Base-by-base conservation (phyloP, 2,113 vertebrate genomes). In the Mellivora capensis region DNA sequence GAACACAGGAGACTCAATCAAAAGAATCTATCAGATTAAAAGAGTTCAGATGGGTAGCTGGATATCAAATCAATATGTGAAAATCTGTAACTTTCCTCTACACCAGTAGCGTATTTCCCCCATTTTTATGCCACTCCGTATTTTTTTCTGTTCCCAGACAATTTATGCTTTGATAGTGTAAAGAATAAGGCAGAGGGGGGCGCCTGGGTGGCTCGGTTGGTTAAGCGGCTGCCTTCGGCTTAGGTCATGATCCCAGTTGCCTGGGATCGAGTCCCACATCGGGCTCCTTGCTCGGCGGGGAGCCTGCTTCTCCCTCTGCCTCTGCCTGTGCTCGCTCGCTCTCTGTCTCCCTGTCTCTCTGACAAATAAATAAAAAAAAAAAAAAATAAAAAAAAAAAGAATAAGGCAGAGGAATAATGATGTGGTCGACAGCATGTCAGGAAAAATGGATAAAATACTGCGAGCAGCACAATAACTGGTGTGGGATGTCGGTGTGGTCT, bases 401-500 rank as follows among this genome's bases (percentile, higher is more conserved):
- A 59, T 37, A 76, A 42, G 31, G 25, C 34, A 54, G 52, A 80
- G 37, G 76, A 83, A 72, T 37, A 86, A 84, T 76, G 34, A 76
- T 1, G 6, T 0, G 2, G 31, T 59, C 34, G 17, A 52, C 3
- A 54, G 37, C 0, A 8, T 42, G 61, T 54, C 42, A 25, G n/a
- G 39, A 39, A 61, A 64, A n/a, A 72, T 34, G 57, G 25, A 20
- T 74, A 34, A 94, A 82, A 69, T 9, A 11, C 42, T 37, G 20
- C 49, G n/a, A 52, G 62, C 13, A 13, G 39, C 76, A 11, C 27
- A 57, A 14, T 54, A 25, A 71, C 14, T 2, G 6, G 80, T 8
- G 2, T 12, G 34, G 44, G 23, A 5, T 3, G 2, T 54, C 3
- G 0, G 31, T n/a, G 23, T 4, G 1, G 31, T 20, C 57, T 69